Evolutionary conservation across 2,113 vertebrate genomes (phyloP).

Genomic region (Chauna torquata): DNA sequence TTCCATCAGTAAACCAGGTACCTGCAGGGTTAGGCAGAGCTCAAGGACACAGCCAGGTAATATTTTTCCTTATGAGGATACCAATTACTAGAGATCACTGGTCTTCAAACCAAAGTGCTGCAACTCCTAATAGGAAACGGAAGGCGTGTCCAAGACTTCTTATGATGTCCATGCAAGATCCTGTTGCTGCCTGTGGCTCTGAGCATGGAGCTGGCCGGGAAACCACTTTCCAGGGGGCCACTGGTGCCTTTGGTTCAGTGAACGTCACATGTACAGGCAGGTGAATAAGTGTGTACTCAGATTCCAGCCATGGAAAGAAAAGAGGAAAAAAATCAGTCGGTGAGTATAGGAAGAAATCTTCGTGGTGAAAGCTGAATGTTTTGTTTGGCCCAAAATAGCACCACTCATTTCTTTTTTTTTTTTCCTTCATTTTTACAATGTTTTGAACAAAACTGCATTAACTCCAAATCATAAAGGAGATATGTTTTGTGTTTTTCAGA

Average conservation of each 20-base stretch:
- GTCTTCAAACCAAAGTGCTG: background rate
- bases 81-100: background rate
- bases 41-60: background rate
- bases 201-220: background rate
- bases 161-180: too few relatives aligned
- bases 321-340: background rate
- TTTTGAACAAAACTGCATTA: conserved; percentile 2
- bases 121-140: too few relatives aligned
- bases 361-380: background rate
- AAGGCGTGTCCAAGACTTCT: background rate
- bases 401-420: background rate
- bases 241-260: background rate
- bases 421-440: background rate
- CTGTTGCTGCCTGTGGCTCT: too few relatives aligned
- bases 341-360: background rate
- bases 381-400: background rate
- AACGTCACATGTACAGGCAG: background rate
- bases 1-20: background rate
- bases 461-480: background rate
- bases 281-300: background rate
- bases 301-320: background rate
- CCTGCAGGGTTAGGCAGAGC: background rate
- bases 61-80: background rate
- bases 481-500: background rate
- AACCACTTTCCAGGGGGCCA: background rate